phyloP scores from a whole-genome alignment of 1,140 invertebrate genomes.

The Pseudomyrmex cubaensis region DNA sequence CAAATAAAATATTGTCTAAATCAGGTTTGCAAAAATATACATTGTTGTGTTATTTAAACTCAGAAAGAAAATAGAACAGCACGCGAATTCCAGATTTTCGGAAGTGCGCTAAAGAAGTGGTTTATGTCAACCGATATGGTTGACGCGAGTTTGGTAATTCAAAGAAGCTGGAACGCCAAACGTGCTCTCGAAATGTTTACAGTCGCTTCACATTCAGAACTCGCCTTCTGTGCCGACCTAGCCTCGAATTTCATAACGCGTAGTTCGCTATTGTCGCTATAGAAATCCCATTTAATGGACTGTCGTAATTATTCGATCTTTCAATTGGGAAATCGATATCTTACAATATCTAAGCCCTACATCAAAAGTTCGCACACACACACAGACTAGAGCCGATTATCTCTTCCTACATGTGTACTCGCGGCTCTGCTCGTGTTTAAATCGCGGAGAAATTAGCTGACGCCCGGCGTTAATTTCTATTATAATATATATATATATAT shows the following conservation, averaged over 20 bases:
- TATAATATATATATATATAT: conserved; percentile 3
- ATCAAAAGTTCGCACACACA: conserved; percentile 6
- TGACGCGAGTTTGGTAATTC: neutral
- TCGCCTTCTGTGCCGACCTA: conserved; percentile 19
- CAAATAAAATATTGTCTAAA: conserved; percentile 12
- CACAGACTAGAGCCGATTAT: neutral
- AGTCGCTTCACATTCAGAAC: neutral
- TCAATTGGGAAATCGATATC: conserved; percentile 64
- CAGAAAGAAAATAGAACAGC: neutral
- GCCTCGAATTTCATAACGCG: conserved; percentile 56
- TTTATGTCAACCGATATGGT: neutral
- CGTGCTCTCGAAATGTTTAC: conserved; percentile 1
- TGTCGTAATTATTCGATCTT: conserved; percentile 58
- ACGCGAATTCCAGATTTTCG: neutral
- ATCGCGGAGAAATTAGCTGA: conserved; percentile 16
- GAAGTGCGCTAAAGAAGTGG: neutral
- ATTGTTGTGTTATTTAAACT: neutral
- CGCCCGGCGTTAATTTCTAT: conserved; percentile 22
- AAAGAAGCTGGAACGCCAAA: conserved; percentile 25
- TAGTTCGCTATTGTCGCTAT: conserved; percentile 77
- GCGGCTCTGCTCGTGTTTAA: conserved; percentile 9
- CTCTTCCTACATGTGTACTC: neutral
- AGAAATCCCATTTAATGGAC: conserved; percentile 76
- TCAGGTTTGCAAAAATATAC: neutral
- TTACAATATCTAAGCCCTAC: conserved; percentile 58